Percentiles rank a stretch among this genome's conserved stretches.
phyloP scores from a whole-genome alignment of 1,140 invertebrate species.

The Euwallacea fornicatus region DNA sequence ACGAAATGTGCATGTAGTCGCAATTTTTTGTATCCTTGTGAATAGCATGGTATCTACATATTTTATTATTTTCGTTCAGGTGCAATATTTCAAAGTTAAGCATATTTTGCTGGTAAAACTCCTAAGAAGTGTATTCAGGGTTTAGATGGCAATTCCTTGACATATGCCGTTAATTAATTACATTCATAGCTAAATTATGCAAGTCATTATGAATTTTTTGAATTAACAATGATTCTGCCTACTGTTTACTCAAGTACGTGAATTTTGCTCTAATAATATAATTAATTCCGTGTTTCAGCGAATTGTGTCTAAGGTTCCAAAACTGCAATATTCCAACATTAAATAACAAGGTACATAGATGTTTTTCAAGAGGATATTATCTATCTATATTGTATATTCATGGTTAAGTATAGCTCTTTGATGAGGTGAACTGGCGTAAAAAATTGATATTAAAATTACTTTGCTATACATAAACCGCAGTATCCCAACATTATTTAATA shows the following conservation, averaged over 20 bases:
- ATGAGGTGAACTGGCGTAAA: not conserved
- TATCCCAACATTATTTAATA: not conserved
- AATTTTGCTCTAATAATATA: not conserved
- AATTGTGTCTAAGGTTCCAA: too few species aligned
- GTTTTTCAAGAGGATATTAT: not conserved
- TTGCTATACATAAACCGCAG: constrained; percentile 1
- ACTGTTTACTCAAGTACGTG: not conserved
- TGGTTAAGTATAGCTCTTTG: not conserved
- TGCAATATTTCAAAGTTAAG: too few species aligned
- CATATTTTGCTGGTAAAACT: too few species aligned
- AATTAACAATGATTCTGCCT: too few species aligned
- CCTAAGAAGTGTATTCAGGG: too few species aligned
- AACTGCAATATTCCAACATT: not conserved
- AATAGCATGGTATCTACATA: too few species aligned
- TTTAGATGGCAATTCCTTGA: too few species aligned
- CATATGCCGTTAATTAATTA: too few species aligned
- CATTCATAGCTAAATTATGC: too few species aligned
- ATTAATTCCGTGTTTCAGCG: too few species aligned
- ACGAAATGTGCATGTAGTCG: constrained; percentile 4
- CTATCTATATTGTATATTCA: not conserved
- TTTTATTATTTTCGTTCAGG: too few species aligned
- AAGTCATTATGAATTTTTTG: too few species aligned
- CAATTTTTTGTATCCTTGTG: not conserved
- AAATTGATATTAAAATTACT: not conserved
- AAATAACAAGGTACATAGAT: not conserved